Percentiles rank a stretch among this genome's conserved stretches.
These are phyloP conservation scores for Plebejus melissa DNA, from an alignment of 2,888 invertebrate genomes.

Conservation along the genomic window DNA sequence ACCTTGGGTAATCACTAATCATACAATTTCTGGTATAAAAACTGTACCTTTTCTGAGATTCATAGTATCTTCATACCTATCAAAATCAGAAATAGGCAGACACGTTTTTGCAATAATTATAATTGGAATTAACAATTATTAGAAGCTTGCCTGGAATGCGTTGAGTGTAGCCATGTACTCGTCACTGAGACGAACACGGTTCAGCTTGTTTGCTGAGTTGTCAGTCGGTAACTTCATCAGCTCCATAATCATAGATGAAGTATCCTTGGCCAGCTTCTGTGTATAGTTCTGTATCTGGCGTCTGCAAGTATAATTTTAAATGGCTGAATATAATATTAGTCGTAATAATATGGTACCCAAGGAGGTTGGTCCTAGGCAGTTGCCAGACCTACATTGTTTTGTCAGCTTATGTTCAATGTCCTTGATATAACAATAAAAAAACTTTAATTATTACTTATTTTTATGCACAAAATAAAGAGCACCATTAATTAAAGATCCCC, in stretches of 20 bases:
- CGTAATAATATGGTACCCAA: neutral
- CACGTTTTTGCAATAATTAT: neutral
- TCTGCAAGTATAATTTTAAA: conserved; percentile 64
- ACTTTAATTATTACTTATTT: too few species aligned
- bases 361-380: too few species aligned
- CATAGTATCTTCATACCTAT: too few species aligned
- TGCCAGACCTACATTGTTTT: too few species aligned
- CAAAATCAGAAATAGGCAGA: too few species aligned
- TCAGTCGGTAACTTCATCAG: conserved; percentile 83
- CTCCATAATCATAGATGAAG: conserved; percentile 90
- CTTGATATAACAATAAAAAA: too few species aligned
- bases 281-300: conserved; percentile 97
- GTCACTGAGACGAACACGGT: conserved; percentile 92
- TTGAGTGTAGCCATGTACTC: conserved; percentile 95
- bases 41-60: neutral
- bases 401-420: too few species aligned
- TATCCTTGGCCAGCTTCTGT: conserved; percentile 95
- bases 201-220: conserved; percentile 88
- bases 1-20: too few species aligned
- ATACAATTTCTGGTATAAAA: neutral
- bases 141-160: conserved; percentile 83
- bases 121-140: neutral
- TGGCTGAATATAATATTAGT: neutral
- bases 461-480: too few species aligned
- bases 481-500: too few species aligned